Conservation (phyloP, 2,113 vertebrate genomes). For the Hepsetus odoe region DNA sequence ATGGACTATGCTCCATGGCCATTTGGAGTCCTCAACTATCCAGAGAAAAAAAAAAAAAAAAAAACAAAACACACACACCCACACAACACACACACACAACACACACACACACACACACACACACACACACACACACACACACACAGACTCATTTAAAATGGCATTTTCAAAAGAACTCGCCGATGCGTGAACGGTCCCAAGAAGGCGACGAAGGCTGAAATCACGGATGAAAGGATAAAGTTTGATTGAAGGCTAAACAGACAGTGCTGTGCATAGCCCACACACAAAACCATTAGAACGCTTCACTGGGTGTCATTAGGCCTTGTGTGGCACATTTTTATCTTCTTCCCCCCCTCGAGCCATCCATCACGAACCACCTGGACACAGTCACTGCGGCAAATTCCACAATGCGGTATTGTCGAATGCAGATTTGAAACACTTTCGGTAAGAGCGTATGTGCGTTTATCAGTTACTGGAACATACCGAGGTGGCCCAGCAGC, state of each 20-base stretch:
- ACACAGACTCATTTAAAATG: slow-evolving; percentile 14
- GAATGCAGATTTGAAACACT: not conserved
- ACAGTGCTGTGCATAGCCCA: slow-evolving; percentile 26
- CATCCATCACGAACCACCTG: not conserved
- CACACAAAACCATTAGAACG: slow-evolving; percentile 18
- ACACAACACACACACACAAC: too few relatives aligned
- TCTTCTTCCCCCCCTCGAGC: not conserved
- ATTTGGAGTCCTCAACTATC: slow-evolving; percentile 15
- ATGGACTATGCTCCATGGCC: slow-evolving; percentile 18
- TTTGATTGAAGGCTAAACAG: slow-evolving; percentile 11
- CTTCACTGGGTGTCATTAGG: not conserved
- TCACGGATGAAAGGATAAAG: slow-evolving; percentile 16
- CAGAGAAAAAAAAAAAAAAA: not conserved
- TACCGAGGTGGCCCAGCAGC: not conserved
- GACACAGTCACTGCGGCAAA: not conserved
- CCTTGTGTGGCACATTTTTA: not conserved
- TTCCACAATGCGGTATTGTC: not conserved
- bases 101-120: too few relatives aligned
- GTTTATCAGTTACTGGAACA: not conserved
- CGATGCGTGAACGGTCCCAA: slow-evolving; percentile 19
- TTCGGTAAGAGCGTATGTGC: not conserved
- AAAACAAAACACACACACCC: too few relatives aligned
- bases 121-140: too few relatives aligned
- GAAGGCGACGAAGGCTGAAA: slow-evolving; percentile 1
- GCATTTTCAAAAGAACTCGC: not conserved